Evolutionary conservation across 2,113 vertebrate genomes (phyloP).

Genomic region (Micronycteris hirsuta): DNA sequence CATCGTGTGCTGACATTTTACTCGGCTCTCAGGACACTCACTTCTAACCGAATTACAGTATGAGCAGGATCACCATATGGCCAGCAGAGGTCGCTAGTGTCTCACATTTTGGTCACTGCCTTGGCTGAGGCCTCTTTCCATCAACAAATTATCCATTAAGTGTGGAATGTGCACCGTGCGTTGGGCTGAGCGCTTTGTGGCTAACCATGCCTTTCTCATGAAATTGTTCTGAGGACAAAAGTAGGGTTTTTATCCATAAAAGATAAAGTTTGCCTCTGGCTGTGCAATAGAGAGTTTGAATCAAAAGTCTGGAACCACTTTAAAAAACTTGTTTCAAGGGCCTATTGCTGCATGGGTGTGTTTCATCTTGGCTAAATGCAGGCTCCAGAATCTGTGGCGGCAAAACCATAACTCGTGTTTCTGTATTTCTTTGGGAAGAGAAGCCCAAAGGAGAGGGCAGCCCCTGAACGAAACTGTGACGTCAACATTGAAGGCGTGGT

Average conservation of each 20-base stretch:
- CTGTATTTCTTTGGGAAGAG: neutral
- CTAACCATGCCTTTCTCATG: neutral
- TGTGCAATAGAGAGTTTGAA: neutral
- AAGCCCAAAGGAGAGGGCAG: neutral
- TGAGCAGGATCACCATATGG: neutral
- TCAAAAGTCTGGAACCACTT: neutral
- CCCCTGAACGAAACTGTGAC: neutral
- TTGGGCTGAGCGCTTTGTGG: neutral
- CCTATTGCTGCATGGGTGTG: fast-evolving
- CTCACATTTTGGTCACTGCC: neutral
- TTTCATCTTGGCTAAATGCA: neutral
- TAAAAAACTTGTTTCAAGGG: neutral
- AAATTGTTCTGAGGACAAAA: neutral
- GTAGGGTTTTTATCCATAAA: neutral
- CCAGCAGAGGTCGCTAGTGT: slow-evolving; percentile 24
- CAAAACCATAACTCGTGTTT: neutral
- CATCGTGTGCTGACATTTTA: neutral
- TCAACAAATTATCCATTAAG: neutral
- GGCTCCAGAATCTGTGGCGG: neutral
- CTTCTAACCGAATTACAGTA: neutral
- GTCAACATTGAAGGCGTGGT: neutral
- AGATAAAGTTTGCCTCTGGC: neutral
- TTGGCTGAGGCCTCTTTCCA: fast-evolving
- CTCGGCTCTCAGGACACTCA: too few relatives aligned
- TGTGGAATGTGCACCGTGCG: neutral